These are phyloP conservation scores for Sinocyclocheilus grahami DNA, from an alignment of 2,113 vertebrate genomes.

Conservation along the genomic window DNA sequence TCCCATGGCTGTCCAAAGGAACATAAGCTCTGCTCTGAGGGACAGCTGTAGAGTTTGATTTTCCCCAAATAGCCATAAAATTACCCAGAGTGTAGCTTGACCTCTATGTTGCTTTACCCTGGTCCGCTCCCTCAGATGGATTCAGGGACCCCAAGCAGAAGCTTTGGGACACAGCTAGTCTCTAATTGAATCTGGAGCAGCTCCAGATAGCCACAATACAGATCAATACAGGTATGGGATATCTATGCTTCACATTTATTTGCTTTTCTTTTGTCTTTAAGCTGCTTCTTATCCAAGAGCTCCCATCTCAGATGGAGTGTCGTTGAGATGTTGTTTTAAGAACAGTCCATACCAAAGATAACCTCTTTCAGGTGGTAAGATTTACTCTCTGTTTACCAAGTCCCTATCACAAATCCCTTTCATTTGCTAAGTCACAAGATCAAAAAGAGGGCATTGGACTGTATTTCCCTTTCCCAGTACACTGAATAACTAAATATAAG, in stretches of 20 bases:
- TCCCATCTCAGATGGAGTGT: conserved; percentile 22
- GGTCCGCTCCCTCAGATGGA: conserved; percentile 45
- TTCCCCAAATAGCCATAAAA: conserved; percentile 56
- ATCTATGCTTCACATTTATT: conserved; percentile 42
- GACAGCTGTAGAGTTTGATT: conserved; percentile 42
- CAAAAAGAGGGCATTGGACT: conserved; percentile 24
- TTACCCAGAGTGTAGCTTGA: conserved; percentile 37
- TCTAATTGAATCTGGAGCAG: conserved; percentile 44
- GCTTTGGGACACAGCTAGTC: neutral
- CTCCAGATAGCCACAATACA: conserved; percentile 39
- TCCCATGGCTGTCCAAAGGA: conserved; percentile 44
- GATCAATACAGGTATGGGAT: conserved; percentile 45
- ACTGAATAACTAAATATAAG: conserved; percentile 30
- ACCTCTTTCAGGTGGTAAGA: conserved; percentile 50
- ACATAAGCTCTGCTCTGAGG: conserved; percentile 30
- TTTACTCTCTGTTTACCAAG: conserved; percentile 34
- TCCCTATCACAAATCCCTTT: conserved; percentile 27
- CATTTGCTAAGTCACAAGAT: conserved; percentile 44
- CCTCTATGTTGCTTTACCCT: conserved; percentile 54
- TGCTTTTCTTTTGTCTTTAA: conserved; percentile 50
- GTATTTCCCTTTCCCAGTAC: neutral
- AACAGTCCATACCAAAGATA: conserved; percentile 45
- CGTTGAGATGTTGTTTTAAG: conserved; percentile 50
- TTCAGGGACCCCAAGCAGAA: neutral
- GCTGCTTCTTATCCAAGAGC: conserved; percentile 35